phyloP scores from a whole-genome alignment of 2,888 invertebrate species.

The Nezara viridula region DNA sequence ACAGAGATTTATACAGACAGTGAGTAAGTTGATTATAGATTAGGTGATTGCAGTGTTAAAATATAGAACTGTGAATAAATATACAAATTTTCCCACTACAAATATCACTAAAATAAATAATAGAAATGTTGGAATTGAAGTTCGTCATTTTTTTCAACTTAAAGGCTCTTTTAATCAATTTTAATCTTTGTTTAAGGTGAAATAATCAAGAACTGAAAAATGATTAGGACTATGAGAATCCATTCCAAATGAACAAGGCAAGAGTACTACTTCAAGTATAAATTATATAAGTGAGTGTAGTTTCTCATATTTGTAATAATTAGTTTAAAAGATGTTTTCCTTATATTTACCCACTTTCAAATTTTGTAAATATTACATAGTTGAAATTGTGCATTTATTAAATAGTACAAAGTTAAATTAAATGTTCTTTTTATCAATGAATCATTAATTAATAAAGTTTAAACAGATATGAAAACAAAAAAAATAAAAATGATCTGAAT shows the following conservation, averaged over 20 bases:
- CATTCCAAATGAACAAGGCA: not conserved
- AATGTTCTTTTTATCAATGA: not conserved
- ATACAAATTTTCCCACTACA: too few relatives aligned
- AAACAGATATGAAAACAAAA: not conserved
- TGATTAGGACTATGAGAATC: not conserved
- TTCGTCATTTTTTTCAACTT: too few relatives aligned
- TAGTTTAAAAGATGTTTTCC: not conserved
- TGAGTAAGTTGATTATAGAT: too few relatives aligned
- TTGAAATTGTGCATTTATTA: not conserved
- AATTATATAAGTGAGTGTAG: not conserved
- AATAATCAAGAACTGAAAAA: not conserved
- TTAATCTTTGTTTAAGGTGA: conserved; percentile 8
- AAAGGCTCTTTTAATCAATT: too few relatives aligned
- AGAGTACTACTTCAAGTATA: not conserved
- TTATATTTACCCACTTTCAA: not conserved
- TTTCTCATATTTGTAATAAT: not conserved
- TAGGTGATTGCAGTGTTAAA: too few relatives aligned
- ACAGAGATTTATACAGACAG: too few relatives aligned
- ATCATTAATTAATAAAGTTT: not conserved
- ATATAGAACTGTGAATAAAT: too few relatives aligned
- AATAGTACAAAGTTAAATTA: not conserved
- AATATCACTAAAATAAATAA: too few relatives aligned
- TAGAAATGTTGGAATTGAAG: too few relatives aligned
- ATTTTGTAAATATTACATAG: not conserved
- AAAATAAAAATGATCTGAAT: not conserved